Evolutionary conservation across 2,797 vertebrate species (phyloP).

Genomic region (Varecia variegata): DNA sequence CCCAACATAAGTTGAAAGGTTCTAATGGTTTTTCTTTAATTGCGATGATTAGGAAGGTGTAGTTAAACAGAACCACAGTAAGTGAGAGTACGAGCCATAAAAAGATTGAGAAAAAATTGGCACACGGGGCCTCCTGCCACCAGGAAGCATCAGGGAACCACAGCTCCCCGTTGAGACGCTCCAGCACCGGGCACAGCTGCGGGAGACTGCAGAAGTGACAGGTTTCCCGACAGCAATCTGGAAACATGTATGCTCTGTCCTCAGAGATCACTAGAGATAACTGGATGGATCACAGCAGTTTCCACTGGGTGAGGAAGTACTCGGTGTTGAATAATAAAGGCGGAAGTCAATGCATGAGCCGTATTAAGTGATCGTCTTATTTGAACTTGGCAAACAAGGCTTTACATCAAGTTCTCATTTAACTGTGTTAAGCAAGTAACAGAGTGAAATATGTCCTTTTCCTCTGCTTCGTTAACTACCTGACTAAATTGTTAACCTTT

Average conservation of each 20-base stretch:
- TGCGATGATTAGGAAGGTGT: slow-evolving; percentile 21
- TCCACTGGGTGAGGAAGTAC: background rate
- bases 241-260: background rate
- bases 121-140: background rate
- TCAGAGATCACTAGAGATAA: background rate
- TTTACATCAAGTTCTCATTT: background rate
- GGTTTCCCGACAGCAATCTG: background rate
- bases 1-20: background rate
- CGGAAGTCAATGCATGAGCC: background rate
- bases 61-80: slow-evolving; percentile 32
- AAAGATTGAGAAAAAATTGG: slow-evolving; percentile 6
- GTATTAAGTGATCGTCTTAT: background rate
- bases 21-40: slow-evolving; percentile 13
- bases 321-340: background rate
- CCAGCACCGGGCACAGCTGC: background rate
- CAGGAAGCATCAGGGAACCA: background rate
- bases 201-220: background rate
- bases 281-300: fast-evolving
- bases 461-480: background rate
- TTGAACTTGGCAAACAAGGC: background rate
- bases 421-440: background rate
- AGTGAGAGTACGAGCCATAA: background rate
- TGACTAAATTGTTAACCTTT: background rate
- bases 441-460: background rate
- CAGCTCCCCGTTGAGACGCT: background rate